Conservation (phyloP, 2,113 vertebrate species). For the Petromus typicus region DNA sequence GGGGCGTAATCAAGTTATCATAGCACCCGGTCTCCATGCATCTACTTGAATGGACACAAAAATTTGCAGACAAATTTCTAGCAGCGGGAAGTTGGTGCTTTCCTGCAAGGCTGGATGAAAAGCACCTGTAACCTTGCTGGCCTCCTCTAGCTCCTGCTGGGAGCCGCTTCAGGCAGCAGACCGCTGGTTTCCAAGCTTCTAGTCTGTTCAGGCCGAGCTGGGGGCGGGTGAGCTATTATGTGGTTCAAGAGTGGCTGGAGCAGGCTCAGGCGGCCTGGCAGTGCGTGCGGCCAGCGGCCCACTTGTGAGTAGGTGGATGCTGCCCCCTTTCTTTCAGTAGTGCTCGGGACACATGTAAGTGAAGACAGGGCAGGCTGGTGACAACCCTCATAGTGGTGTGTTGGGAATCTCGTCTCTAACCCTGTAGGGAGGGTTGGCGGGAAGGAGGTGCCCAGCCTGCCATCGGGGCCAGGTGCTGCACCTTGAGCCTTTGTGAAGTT, state of each 20-base stretch:
- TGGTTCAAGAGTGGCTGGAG: conserved; percentile 37
- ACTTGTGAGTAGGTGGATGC: conserved; percentile 52
- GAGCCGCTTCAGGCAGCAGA: conserved; percentile 80
- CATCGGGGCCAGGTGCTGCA: background rate
- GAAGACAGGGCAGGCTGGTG: background rate
- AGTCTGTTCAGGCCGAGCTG: background rate
- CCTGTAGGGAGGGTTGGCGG: background rate
- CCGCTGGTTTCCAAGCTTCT: conserved; percentile 57
- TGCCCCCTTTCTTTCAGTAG: background rate
- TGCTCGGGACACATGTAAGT: conserved; percentile 21
- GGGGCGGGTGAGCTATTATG: conserved; percentile 32
- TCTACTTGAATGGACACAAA: conserved; percentile 85
- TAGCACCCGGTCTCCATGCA: conserved; percentile 13
- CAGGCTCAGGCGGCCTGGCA: background rate
- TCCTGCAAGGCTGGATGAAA: conserved; percentile 89
- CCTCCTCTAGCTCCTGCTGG: conserved; percentile 86
- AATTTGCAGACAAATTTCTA: conserved; percentile 90
- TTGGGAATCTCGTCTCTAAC: background rate
- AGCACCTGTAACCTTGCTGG: conserved; percentile 90
- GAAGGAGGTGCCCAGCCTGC: background rate
- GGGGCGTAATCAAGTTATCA: conserved; percentile 84
- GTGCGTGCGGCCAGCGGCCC: conserved; percentile 78
- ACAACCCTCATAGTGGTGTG: background rate
- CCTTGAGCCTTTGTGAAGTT: background rate
- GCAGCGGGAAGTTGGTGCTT: conserved; percentile 84